Conservation (phyloP, 37 sponge, comb jelly and placozoan genomes). For the Chondrilla cf. caribensis region DNA sequence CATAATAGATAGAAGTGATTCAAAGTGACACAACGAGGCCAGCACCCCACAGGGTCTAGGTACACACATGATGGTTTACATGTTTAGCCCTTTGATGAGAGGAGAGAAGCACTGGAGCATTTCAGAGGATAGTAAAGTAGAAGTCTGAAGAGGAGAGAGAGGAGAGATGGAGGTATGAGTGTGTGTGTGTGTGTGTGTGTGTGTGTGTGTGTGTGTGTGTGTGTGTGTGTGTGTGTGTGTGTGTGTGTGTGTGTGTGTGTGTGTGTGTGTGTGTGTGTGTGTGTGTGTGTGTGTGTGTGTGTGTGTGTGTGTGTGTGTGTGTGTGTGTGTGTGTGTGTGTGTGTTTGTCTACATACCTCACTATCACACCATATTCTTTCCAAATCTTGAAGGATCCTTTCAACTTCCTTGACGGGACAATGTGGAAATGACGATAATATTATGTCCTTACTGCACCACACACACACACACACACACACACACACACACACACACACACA, state of each 20-base stretch:
- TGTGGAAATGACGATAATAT: too few relatives aligned
- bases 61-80: too few relatives aligned
- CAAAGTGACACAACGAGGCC: too few relatives aligned
- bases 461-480: conserved; percentile 2
- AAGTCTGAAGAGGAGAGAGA: neutral
- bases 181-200: conserved; percentile 11
- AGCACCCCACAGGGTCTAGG: too few relatives aligned
- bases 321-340: conserved; percentile 35
- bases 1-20: too few relatives aligned
- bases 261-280: conserved; percentile 36
- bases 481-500: conserved; percentile 7
- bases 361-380: too few relatives aligned
- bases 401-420: too few relatives aligned
- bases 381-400: too few relatives aligned
- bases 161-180: too few relatives aligned
- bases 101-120: too few relatives aligned
- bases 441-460: too few relatives aligned
- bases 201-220: conserved; percentile 38
- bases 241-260: conserved; percentile 3
- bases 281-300: conserved; percentile 20
- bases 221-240: conserved; percentile 30
- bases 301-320: conserved; percentile 22
- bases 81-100: too few relatives aligned
- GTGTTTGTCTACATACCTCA: conserved; percentile 14
- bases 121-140: neutral